Conservation (phyloP, 35 echinoderm and acorn worm species). For the Ptychodera flava region DNA sequence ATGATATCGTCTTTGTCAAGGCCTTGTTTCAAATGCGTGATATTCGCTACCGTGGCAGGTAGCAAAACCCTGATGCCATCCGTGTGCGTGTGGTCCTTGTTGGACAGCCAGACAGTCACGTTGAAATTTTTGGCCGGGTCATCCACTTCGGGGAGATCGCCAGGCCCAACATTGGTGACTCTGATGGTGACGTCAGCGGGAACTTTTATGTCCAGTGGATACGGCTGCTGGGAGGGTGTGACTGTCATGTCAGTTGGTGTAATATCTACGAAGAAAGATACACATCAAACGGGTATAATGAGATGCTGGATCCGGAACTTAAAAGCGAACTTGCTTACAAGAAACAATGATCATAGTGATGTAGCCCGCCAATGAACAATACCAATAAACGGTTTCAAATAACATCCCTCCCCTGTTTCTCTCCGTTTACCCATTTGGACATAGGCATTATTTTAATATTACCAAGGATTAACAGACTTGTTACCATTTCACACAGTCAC, state of each 20-base stretch:
- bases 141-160: not conserved
- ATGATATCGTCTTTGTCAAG: not conserved
- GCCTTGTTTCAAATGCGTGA: not conserved
- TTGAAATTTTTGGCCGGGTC: not conserved
- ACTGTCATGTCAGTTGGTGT: not conserved
- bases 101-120: not conserved
- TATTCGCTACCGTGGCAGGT: not conserved
- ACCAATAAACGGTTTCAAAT: no score
- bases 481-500: no score
- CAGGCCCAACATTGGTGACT: not conserved
- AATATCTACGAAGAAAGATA: not conserved
- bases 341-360: no score
- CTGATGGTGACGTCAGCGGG: not conserved
- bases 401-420: no score
- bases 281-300: no score
- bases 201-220: not conserved
- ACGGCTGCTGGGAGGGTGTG: not conserved
- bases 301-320: no score
- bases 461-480: no score
- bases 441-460: no score
- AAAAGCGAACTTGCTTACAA: no score
- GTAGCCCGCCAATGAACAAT: no score
- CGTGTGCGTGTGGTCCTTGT: not conserved
- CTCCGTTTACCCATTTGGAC: no score
- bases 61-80: not conserved